Percentiles rank a stretch among this genome's conserved stretches.
These are phyloP conservation scores for Cyanistes caeruleus DNA, from an alignment of 2,113 vertebrate genomes.

Conservation along the genomic window DNA sequence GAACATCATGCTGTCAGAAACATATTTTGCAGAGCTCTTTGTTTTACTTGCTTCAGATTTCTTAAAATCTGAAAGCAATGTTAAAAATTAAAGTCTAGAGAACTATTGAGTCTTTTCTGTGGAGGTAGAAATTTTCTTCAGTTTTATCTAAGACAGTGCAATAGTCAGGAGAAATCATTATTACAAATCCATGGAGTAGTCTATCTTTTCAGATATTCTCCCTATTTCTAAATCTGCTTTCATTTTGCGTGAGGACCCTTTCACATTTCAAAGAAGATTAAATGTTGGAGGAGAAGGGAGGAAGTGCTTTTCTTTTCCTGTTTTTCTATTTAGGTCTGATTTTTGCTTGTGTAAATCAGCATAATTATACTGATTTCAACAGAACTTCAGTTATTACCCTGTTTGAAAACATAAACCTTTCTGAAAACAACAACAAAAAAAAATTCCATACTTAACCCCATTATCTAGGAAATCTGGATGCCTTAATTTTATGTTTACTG, in stretches of 20 bases:
- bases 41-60: neutral
- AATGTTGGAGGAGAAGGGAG: neutral
- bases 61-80: too few species aligned
- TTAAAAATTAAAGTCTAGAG: conserved; percentile 14
- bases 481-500: neutral
- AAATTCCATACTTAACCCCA: neutral
- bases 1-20: neutral
- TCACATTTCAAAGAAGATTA: neutral
- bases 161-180: conserved; percentile 9
- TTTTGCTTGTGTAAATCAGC: neutral
- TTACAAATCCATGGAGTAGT: neutral
- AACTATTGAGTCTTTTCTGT: neutral
- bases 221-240: neutral
- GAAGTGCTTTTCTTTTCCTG: neutral
- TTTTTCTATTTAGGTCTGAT: neutral
- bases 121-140: neutral
- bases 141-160: neutral
- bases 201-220: neutral
- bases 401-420: neutral
- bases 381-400: neutral
- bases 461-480: neutral
- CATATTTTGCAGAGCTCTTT: neutral
- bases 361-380: neutral
- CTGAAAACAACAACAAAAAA: neutral
- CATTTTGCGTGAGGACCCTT: neutral